Evolutionary conservation across 2,797 vertebrate species (phyloP), one percentile per base, ranked within the genome.

Genomic region (Acipenser transmontanus): DNA sequence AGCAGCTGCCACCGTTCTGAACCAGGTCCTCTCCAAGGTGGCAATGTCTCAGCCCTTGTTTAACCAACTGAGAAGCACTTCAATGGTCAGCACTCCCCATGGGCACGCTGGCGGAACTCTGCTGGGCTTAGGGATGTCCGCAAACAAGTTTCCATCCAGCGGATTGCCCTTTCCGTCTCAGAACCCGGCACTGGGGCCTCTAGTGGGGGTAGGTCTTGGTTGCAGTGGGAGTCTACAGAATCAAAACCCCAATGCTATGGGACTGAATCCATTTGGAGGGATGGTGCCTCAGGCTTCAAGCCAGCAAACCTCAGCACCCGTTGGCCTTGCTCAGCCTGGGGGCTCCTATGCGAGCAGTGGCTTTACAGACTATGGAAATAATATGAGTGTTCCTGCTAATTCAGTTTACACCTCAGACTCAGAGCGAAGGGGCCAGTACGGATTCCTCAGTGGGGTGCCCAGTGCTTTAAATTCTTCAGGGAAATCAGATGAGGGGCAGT

Each of bases 11-110:
- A 85, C 89, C 0, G 87, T 98, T 73, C 92, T 99, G 73, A 98
- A 94, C 73, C 97, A 99, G 78, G 95, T 98, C 63, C 94, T 99
- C 68, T 98, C 96, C 83, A 98, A 94, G 87, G 94, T 98, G 73
- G 94, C 93, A 77, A 98, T 99, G 96, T 94, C 96, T 17, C 96
- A 98, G 81, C 95, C 96, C 0, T 85, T 99, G 71, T 98, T 99
- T 79, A 98, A 95, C 81, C 95, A 96, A 71, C 84, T 98, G 75
- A 86, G 92, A 74, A 89, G 91, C 69, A 89, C 94, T 0, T 57
- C 87, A 0, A 78, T 94, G 82, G 88, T 94, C 69, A 84, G 80
- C 0, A 51, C 85, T 20, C 78, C 90, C 0, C 93, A 91, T 2
- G 78, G 87, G 13, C 91, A 89, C 0, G 0, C 80, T 0, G 61